Conservation (phyloP, 2,797 vertebrate species). For the Microhierax caerulescens region DNA sequence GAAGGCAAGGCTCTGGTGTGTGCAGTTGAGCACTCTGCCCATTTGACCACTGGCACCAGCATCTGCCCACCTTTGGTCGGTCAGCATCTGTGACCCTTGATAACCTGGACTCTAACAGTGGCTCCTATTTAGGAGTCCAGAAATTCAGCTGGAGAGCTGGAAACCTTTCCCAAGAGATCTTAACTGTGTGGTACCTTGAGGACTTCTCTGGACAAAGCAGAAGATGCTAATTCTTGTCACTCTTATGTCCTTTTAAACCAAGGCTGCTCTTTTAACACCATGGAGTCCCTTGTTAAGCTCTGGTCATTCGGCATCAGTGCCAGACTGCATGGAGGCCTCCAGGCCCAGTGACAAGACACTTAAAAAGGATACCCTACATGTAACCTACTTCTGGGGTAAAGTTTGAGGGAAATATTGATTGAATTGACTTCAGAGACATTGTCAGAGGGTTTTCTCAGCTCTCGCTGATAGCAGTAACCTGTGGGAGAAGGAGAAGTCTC, state of each 20-base stretch:
- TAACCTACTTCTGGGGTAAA: background rate
- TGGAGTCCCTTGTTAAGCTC: background rate
- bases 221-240: background rate
- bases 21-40: background rate
- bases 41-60: background rate
- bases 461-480: background rate
- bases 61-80: rapidly evolving
- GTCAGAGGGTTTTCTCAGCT: background rate
- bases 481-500: background rate
- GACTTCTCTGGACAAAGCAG: background rate
- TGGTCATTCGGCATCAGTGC: background rate
- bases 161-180: background rate
- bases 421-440: background rate
- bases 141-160: background rate
- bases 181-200: background rate
- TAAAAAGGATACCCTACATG: background rate
- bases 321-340: background rate
- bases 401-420: background rate
- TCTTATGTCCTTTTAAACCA: rapidly evolving
- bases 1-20: background rate
- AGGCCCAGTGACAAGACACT: background rate
- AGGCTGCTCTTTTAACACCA: background rate
- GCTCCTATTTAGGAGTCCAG: background rate
- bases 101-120: background rate
- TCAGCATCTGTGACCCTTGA: rapidly evolving